Base-by-base conservation (phyloP, 2,797 vertebrate genomes). In the Sparus aurata region DNA sequence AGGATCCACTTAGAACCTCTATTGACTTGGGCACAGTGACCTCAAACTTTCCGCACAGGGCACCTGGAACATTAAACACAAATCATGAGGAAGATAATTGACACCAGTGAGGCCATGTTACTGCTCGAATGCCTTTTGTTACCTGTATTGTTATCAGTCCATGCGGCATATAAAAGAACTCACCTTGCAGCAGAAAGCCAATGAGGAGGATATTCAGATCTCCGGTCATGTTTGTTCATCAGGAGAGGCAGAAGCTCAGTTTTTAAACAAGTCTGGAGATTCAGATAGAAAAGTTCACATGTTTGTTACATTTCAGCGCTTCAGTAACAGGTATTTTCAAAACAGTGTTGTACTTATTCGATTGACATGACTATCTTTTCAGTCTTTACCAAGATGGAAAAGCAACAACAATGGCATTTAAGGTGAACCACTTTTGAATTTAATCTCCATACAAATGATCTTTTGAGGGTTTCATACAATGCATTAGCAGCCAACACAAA, bases 171-270 rank as follows among this genome's bases (percentile, higher is more conserved):
- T 54, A 11, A 53, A 43, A 30, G 1, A 30, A 52, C 1, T 72
- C 52, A 86, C 85, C 62, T 47, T n/a, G 67, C 45, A 71, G 67
- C 52, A 86, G 53, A 38, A 43, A 69, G 43, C 38, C 61, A 49
- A 57, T 41, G 7, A 83, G 23, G 49, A 73, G 22, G n/a, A 80
- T 2, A 58, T 6, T 63, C 16, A 53, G 34, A 47, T 23, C 16
- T 57, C 27, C 15, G 27, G 25, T 77, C 79, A 75, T 15, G 38
- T 54, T 58, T 41, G 22, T 57, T 17, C 5, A 16, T 61, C 64
- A 49, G 63, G 22, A 20, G 27, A 65, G 43, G 43, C 43, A 45
- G 43, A 45, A 45, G 45, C 12, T 45, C 43, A 45, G 15, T 12
- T 45, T 43, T 13, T 45, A 45, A 16, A 45, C 20, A 13, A 34